Percentiles rank a stretch among this genome's conserved stretches.
phyloP scores from a whole-genome alignment of 2,888 invertebrate genomes.

The Clitarchus hookeri region DNA sequence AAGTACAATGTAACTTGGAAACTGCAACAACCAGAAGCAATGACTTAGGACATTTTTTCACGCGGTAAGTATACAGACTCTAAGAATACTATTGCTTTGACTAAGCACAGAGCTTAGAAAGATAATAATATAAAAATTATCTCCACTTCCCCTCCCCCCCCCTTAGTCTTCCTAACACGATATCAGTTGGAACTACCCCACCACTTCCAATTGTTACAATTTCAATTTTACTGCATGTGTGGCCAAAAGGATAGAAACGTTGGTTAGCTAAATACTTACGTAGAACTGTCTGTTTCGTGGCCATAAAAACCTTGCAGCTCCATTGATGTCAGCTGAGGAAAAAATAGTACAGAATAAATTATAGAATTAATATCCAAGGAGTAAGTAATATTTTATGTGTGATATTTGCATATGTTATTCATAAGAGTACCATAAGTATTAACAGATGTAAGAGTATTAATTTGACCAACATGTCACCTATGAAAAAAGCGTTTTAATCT shows the following conservation, averaged over 20 bases:
- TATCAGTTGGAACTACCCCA: no score
- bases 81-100: background rate
- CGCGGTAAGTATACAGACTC: background rate
- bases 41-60: background rate
- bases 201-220: background rate
- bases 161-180: background rate
- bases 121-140: background rate
- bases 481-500: no score
- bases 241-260: background rate
- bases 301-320: conserved; percentile 83
- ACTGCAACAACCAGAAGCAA: background rate
- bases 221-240: background rate
- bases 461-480: no score
- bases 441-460: no score
- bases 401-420: no score
- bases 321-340: conserved; percentile 67
- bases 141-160: background rate
- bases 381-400: no score
- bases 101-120: background rate
- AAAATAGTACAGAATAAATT: conserved; percentile 43
- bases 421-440: no score
- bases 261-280: background rate
- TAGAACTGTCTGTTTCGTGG: conserved; percentile 72
- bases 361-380: no score
- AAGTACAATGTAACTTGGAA: background rate